Conservation (phyloP, 2,797 vertebrate genomes). For the Alauda arvensis region DNA sequence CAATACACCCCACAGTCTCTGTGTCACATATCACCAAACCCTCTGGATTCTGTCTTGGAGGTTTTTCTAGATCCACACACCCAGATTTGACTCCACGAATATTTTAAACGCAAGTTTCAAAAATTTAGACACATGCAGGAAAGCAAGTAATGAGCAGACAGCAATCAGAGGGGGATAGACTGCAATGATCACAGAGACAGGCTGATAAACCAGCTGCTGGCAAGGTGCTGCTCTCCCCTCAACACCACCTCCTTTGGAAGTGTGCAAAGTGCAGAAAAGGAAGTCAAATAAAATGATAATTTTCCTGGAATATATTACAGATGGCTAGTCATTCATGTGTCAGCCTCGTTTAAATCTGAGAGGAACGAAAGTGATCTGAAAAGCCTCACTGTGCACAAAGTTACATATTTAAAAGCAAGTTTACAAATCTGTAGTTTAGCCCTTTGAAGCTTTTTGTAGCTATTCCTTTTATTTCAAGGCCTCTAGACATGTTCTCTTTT, state of each 20-base stretch:
- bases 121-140: neutral
- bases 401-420: neutral
- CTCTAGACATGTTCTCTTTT: slow-evolving; percentile 7
- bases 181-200: neutral
- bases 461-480: slow-evolving; percentile 33
- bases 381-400: neutral
- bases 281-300: slow-evolving; percentile 15
- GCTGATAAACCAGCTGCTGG: neutral
- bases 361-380: slow-evolving; percentile 18
- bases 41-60: neutral
- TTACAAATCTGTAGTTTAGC: neutral
- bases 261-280: neutral
- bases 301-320: neutral
- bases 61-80: neutral
- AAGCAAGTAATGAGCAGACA: neutral
- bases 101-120: neutral
- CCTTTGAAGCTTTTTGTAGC: slow-evolving; percentile 4
- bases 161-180: neutral
- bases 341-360: neutral
- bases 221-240: neutral
- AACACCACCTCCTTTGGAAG: neutral
- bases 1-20: neutral
- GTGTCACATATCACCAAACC: neutral
- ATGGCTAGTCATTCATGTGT: neutral
- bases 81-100: neutral